These are phyloP conservation scores for Eospalax fontanierii DNA, from an alignment of 2,797 vertebrate genomes.

Conservation along the genomic window DNA sequence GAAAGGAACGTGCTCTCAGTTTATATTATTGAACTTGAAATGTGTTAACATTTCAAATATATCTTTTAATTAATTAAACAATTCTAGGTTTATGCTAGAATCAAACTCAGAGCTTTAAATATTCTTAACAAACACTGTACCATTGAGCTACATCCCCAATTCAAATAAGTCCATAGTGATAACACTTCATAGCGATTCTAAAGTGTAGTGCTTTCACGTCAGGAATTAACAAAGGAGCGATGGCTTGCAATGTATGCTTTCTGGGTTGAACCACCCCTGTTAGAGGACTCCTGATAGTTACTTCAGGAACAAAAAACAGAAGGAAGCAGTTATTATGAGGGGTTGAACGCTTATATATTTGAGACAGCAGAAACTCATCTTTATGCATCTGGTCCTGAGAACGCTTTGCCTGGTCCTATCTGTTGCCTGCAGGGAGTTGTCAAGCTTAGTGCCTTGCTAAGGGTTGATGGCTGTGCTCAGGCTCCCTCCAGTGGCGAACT, in stretches of 20 bases:
- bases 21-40: slow-evolving; percentile 36
- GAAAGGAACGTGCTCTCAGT: neutral
- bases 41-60: neutral
- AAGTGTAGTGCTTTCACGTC: neutral
- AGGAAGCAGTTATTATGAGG: slow-evolving; percentile 25
- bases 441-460: neutral
- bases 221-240: neutral
- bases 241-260: neutral
- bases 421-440: accelerated
- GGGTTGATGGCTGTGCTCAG: neutral
- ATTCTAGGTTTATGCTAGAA: neutral
- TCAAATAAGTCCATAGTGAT: neutral
- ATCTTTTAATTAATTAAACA: neutral
- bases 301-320: slow-evolving; percentile 24
- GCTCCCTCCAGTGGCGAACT: slow-evolving; percentile 73
- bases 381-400: neutral
- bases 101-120: neutral
- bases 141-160: neutral
- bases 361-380: neutral
- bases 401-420: neutral
- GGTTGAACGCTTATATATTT: neutral
- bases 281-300: slow-evolving; percentile 4
- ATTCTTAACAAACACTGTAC: no score
- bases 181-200: slow-evolving; percentile 12
- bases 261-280: neutral